A percentile compares a stretch with the other conserved stretches of the same genome.
Conservation (phyloP, 2,888 invertebrate genomes). For the Heliconius erato region DNA sequence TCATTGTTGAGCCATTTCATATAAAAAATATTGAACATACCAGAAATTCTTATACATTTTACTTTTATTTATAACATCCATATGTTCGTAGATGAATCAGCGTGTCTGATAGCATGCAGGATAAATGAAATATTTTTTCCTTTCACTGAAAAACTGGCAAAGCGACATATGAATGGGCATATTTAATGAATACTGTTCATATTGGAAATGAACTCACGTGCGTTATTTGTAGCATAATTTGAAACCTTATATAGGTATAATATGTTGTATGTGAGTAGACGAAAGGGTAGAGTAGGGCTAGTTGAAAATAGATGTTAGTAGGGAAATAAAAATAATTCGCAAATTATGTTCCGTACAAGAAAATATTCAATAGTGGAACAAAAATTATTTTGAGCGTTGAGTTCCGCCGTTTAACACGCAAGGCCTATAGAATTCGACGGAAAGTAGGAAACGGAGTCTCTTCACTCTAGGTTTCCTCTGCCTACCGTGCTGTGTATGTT, state of each 20-base stretch:
- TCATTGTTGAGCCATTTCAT: not conserved
- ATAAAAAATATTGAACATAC: not conserved
- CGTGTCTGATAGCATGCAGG: slow-evolving; percentile 19
- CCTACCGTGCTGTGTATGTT: too few relatives aligned
- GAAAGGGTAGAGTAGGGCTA: not conserved
- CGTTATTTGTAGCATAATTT: not conserved
- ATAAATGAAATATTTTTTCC: slow-evolving; percentile 20
- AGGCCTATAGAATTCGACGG: too few relatives aligned
- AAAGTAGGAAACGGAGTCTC: too few relatives aligned
- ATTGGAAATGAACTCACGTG: not conserved
- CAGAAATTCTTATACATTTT: not conserved
- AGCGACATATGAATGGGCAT: slow-evolving; percentile 28
- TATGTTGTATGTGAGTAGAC: not conserved
- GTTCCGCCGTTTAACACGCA: too few relatives aligned
- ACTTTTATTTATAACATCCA: not conserved
- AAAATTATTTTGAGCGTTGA: not conserved
- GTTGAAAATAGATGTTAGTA: not conserved
- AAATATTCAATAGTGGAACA: not conserved
- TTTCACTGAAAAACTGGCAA: slow-evolving; percentile 24
- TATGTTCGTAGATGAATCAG: not conserved
- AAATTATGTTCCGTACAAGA: not conserved
- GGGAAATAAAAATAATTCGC: not conserved
- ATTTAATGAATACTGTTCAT: slow-evolving; percentile 19
- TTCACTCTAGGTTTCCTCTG: too few relatives aligned
- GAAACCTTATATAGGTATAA: not conserved